phyloP scores from a whole-genome alignment of 2,888 invertebrate genomes.

The Agrenia bidenticulata region DNA sequence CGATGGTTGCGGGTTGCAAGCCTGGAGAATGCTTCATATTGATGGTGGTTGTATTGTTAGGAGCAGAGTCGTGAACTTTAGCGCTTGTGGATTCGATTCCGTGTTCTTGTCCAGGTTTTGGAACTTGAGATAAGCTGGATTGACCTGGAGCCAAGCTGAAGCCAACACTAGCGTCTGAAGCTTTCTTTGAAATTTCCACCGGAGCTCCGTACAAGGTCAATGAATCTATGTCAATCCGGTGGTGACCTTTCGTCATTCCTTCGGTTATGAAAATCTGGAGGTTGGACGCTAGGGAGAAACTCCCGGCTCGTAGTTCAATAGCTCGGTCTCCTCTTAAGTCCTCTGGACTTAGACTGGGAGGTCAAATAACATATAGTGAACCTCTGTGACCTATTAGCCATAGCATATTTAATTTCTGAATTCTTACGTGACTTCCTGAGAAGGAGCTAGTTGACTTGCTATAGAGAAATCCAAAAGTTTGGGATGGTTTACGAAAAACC shows the following conservation, averaged over 20 bases:
- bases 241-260: constrained; percentile 9
- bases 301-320: constrained; percentile 34
- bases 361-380: too few species aligned
- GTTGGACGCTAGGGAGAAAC: constrained; percentile 29
- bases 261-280: constrained; percentile 30
- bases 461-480: constrained; percentile 30
- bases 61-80: too few species aligned
- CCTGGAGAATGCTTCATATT: not conserved
- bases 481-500: constrained; percentile 34
- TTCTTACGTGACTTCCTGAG: constrained; percentile 37
- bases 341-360: constrained; percentile 20
- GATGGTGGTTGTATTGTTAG: too few species aligned
- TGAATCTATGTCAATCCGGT: constrained; percentile 24
- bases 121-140: too few species aligned
- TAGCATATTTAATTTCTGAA: too few species aligned
- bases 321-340: constrained; percentile 26
- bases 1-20: not conserved
- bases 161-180: not conserved
- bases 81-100: too few species aligned
- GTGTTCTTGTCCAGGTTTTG: too few species aligned
- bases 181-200: not conserved
- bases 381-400: too few species aligned
- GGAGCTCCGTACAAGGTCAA: constrained; percentile 28
- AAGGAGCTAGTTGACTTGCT: constrained; percentile 25
- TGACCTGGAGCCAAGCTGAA: too few species aligned